Conservation (phyloP, 2,888 invertebrate species). For the Aromia moschata region DNA sequence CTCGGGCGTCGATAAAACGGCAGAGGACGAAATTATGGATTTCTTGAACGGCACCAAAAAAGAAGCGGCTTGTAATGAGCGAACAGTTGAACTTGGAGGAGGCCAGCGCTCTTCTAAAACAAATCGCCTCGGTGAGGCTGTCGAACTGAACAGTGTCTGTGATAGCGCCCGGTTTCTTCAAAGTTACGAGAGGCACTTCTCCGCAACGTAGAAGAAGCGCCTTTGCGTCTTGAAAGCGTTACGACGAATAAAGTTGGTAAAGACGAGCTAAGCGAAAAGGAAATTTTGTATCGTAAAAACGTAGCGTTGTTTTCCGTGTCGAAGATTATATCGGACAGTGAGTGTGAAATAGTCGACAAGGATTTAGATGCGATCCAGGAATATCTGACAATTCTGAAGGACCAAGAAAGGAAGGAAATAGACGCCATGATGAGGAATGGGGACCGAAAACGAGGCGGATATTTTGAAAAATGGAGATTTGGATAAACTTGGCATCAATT, state of each 20-base stretch:
- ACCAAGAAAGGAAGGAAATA: constrained; percentile 29
- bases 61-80: constrained; percentile 22
- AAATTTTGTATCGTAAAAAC: constrained; percentile 50
- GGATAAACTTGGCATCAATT: background rate
- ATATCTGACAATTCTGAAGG: constrained; percentile 42
- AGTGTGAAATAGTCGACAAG: constrained; percentile 36
- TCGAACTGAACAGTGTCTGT: constrained; percentile 25
- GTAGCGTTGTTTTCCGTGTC: constrained; percentile 53
- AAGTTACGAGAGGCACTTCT: too few relatives aligned
- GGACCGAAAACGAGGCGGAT: background rate
- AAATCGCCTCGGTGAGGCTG: constrained; percentile 27
- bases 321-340: constrained; percentile 33
- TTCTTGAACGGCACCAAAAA: constrained; percentile 20
- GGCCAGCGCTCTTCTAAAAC: constrained; percentile 23
- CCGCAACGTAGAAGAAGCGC: too few relatives aligned
- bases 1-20: constrained; percentile 3
- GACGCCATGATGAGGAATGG: constrained; percentile 12
- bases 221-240: too few relatives aligned
- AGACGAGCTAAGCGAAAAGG: too few relatives aligned
- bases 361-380: constrained; percentile 37
- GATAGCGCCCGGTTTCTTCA: too few relatives aligned
- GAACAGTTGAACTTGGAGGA: constrained; percentile 28
- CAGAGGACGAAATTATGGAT: constrained; percentile 20
- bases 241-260: too few relatives aligned
- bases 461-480: constrained; percentile 9